These are phyloP conservation scores for Plodia interpunctella DNA, from an alignment of 1,140 invertebrate species.

Conservation along the genomic window DNA sequence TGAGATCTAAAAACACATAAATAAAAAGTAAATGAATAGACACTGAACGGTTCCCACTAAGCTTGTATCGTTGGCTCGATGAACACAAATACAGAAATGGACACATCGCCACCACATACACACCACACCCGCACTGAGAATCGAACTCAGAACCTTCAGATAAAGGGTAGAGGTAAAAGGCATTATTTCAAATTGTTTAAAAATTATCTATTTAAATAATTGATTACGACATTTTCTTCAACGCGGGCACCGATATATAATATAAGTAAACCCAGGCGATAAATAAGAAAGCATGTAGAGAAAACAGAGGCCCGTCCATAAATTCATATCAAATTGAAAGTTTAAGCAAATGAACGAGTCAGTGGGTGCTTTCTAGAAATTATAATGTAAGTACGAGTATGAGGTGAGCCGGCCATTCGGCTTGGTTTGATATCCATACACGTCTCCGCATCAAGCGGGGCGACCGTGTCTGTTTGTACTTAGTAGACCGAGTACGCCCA, in stretches of 20 bases:
- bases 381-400: constrained; percentile 36
- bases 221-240: neutral
- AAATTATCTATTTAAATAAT: too few species aligned
- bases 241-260: neutral
- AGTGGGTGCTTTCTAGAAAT: constrained; percentile 60
- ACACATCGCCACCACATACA: too few species aligned
- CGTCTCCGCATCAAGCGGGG: constrained; percentile 24
- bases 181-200: too few species aligned
- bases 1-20: too few species aligned
- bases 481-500: constrained; percentile 46
- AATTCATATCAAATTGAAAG: constrained; percentile 62
- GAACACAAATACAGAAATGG: too few species aligned
- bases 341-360: constrained; percentile 56
- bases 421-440: constrained; percentile 27
- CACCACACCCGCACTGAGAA: too few species aligned
- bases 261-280: constrained; percentile 8
- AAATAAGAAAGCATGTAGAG: constrained; percentile 33
- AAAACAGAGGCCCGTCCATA: constrained; percentile 41
- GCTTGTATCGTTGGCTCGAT: too few species aligned
- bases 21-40: too few species aligned
- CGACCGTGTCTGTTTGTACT: constrained; percentile 38
- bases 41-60: too few species aligned
- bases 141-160: too few species aligned
- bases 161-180: too few species aligned
- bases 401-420: constrained; percentile 22